Evolutionary conservation across 2,113 vertebrate genomes (phyloP), one percentile per base, ranked within the genome.

Genomic region (Nicator chloris): DNA sequence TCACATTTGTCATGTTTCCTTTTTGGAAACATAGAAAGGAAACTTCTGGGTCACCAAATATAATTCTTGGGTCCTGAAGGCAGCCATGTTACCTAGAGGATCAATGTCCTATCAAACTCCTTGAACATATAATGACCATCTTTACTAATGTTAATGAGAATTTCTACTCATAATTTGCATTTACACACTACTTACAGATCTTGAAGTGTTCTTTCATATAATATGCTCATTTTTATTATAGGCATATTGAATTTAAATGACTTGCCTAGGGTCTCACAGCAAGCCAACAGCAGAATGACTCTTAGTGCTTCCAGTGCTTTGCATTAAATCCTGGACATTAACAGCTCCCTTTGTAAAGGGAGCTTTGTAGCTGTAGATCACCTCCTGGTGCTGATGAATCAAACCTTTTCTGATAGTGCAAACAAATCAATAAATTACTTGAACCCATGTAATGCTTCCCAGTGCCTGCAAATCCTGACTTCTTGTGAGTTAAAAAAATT

Each of bases 181-280:
- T 93, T 96, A 92, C 82, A 88, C 90, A 88, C 79, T 94, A 91
- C 68, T 94, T 96, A 92, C 92, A 79, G 85, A 83, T 94, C 71
- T 88, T 86, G 61, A 96, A 95, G 90, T 94, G 49, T 90, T 93
- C 90, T 94, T 95, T 95, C 60, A 93, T 82, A 73, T 86, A 94
- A 95, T 89, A 92, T 56, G 24, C 56, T 84, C 87, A 86, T 95
- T 97, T 91, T 94, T 95, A 94, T 95, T 87, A 75, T 39, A 63
- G 53, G 76, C 82, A 75, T 73, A 92, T 78, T 94, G 75, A 87
- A 89, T 88, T 96, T 93, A 96, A 92, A 94, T 90, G 59, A 86
- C 80, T 96, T 95, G 95, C 88, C 92, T 94, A 90, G 72, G 77
- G 92, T 94, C 16, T 92, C 94, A 84, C 86, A 94, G 95, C 87